A percentile compares a stretch with the other conserved stretches of the same genome.
phyloP scores from a whole-genome alignment of 2,797 vertebrate species.

The Buceros bicornis region DNA sequence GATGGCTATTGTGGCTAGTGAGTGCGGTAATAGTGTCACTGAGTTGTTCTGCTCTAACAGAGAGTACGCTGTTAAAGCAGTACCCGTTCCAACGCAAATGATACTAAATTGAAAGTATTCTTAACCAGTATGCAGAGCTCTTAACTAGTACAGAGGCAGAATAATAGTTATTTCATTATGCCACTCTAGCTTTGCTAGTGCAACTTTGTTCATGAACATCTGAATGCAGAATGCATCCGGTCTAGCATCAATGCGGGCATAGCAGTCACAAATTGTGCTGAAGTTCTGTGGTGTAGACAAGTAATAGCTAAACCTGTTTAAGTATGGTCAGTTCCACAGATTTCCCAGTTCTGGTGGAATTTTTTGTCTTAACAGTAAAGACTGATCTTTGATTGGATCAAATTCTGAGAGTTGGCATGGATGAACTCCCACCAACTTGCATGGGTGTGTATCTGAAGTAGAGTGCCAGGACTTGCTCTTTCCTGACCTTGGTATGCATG shows the following conservation, averaged over 20 bases:
- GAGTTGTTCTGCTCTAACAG: background rate
- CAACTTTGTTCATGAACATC: background rate
- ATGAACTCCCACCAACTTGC: background rate
- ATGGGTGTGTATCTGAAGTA: background rate
- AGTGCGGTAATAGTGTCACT: background rate
- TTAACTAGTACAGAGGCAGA: background rate
- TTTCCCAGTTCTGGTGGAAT: background rate
- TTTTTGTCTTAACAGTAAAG: background rate
- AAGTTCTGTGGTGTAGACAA: background rate
- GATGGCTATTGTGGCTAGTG: background rate
- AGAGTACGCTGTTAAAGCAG: background rate
- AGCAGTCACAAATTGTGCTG: background rate
- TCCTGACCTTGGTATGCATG: background rate
- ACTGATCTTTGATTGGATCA: background rate
- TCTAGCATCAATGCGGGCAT: fast-evolving
- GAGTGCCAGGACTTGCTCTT: background rate
- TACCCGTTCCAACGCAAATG: background rate
- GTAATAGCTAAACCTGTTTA: background rate
- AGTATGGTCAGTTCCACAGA: background rate
- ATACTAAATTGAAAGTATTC: background rate
- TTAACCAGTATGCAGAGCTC: background rate
- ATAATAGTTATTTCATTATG: background rate
- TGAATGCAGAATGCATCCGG: background rate
- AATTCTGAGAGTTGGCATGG: background rate
- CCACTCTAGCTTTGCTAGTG: background rate